Conservation (phyloP, 37 sponge, comb jelly and placozoan genomes). For the Eunapius fragilis region DNA sequence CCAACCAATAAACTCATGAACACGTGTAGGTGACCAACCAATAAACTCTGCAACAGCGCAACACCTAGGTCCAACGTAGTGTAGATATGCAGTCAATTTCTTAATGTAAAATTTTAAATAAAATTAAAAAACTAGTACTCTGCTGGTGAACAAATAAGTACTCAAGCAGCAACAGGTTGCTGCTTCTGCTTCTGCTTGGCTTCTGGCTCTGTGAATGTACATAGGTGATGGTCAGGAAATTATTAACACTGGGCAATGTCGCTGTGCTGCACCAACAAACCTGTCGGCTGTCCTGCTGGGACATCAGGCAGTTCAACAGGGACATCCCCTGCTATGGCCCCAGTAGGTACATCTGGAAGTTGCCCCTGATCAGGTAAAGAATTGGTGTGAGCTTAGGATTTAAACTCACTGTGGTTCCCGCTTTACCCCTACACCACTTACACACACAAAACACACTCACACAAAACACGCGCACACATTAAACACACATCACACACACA, state of each 20-base stretch:
- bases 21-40: no score
- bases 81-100: no score
- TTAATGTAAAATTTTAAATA: no score
- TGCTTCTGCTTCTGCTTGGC: slow-evolving; percentile 7
- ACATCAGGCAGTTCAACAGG: slow-evolving; percentile 27
- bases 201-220: not conserved
- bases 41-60: no score
- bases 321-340: not conserved
- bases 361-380: slow-evolving; percentile 13
- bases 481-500: no score
- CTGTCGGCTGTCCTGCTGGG: slow-evolving; percentile 28
- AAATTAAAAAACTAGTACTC: not conserved
- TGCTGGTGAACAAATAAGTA: not conserved
- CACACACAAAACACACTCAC: no score
- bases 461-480: no score
- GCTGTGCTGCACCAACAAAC: no score
- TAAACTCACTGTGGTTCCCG: not conserved
- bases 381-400: not conserved
- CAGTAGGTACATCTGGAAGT: not conserved
- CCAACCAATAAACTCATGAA: no score
- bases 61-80: no score
- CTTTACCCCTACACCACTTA: no score
- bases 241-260: no score
- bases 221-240: not conserved
- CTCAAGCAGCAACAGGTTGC: not conserved